Base-by-base conservation (phyloP, 2,797 vertebrate species). In the Tadarida brasiliensis region DNA sequence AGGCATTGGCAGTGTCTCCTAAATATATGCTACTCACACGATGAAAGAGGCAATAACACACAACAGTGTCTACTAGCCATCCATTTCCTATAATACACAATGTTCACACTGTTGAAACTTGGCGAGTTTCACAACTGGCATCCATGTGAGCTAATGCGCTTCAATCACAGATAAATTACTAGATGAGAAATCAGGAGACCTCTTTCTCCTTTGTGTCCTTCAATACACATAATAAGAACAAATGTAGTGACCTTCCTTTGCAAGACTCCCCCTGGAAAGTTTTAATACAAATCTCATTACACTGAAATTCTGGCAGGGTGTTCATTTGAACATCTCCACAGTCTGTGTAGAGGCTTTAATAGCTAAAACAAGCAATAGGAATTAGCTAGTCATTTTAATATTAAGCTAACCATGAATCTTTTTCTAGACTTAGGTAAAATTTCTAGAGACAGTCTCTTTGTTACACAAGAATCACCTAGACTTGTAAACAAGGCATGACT, bases 271-370 rank as follows among this genome's bases (percentile, higher is more conserved):
- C 90, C 97, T 96, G 95, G 59, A 96, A 96, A 91, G 87, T 98
- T 97, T 98, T 98, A 98, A 98, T 97, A 98, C 95, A 98, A 98
- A 98, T 98, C 97, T 97, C 97, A 98, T 98, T 98, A 97, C 96
- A 94, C 84, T 95, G 90, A 95, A 97, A 98, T 91, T 95, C 97
- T 98, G 97, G 84, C 94, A 98, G 73, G 57, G 67, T 97, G 97
- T 98, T 98, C 96, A 98, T 98, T 98, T 98, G 90, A 97, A 97
- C 87, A 97, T 95, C 97, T 96, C 98, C 97, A 97, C 98, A 98
- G 94, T 93, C 95, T 97, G 83, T 92, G 90, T 96, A 22, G 90
- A 98, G 68, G 84, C 65, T 61, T 98, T 98, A 98, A 98, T 97
- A 97, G 95, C 76, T 98, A 97, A 98, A 98, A 97, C 92, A 98